Evolutionary conservation across 1,140 invertebrate species (phyloP), one percentile per base, ranked within the genome.

Genomic region (Drosophila tani): DNA sequence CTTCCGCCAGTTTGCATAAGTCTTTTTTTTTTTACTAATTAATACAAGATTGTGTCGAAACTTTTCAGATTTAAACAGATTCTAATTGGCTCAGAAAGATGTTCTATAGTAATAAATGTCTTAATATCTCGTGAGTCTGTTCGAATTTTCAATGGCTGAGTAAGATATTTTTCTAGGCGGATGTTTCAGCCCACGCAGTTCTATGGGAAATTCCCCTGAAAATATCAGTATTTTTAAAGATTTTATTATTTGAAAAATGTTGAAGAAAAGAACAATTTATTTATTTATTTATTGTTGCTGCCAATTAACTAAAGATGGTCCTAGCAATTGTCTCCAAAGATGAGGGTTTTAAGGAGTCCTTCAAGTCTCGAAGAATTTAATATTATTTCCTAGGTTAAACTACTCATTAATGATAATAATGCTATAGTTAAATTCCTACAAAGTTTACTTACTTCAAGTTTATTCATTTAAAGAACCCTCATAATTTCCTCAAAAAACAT

Each of bases 41-140:
- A 53, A 29, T 43, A 27, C 29, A 27, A 14, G 27, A 6, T 35
- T 51, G 35, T 67, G 38, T 43, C 19, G 47, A 35, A 38, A 19
- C 32, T 66, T 65, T n/a, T 32, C 1, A 66, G 27, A 15, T 24
- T 43, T 6, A 24, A 49, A 27, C 29, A 15, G 43, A 50, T 58
- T 41, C 40, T 32, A 71, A 70, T 71, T 71, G 21, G 15, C 27
- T 35, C 14, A 8, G 38, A 70, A 27, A 17, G n/a, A 69, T 69
- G 27, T 45, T 70, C 27, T 38, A n/a, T 70, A 45, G 47, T 67
- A 53, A 69, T 68, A 68, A 70, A 69, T 69, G 66, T 53, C 47
- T 24, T 21, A 29, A 49, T 51, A 15, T 51, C 19, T 21, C 46
- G 15, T n/a, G 32, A 40, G 67, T 45, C 63, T 27, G n/a, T 53